Evolutionary conservation across 2,888 invertebrate genomes (phyloP), one percentile per base, ranked within the genome.

Genomic region (Eilema caniola): DNA sequence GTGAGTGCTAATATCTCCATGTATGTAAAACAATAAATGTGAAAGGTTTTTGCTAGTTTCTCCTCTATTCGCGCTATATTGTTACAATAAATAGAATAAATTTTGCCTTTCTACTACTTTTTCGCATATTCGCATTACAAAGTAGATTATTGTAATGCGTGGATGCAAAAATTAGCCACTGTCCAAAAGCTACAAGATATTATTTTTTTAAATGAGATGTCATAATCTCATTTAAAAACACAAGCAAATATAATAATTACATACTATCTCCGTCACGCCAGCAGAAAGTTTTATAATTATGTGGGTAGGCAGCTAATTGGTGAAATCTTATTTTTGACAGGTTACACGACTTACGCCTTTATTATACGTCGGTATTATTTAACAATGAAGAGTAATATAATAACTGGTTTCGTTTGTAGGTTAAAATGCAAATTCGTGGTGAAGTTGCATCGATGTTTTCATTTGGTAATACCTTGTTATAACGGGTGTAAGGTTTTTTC

Each of bases 331-430:
- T 60, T 67, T 16, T 20, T 25, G 37, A 20, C 37, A 59, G 53
- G 53, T 53, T 53, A 53, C 53, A n/a, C n/a, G 53, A 16, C 53
- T 53, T 53, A 47, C 47, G 59, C 41, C 37, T 59, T n/a, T 47
- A 14, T 24, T 37, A 24, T 14, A 25, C 57, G 33, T 59, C 2
- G 47, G 16, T 16, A 41, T 16, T 60, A 66, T 66, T 66, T 20
- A 24, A 28, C 28, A 67, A 61, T 28, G 33, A 37, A 23, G 47
- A n/a, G 47, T 53, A 47, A 47, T 12, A 62, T 59, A 14, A 28
- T 41, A 47, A 71, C 62, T 31, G 28, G 71, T 79, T 76, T 37
- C 5, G 20, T 41, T 59, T 25, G 41, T 67, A 62, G 65, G 71
- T 11, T 53, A 23, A 23, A 60, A 33, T 56, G 60, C 14, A 56